Evolutionary conservation across 1,140 invertebrate genomes (phyloP).

Genomic region (Calephelis virginiensis): DNA sequence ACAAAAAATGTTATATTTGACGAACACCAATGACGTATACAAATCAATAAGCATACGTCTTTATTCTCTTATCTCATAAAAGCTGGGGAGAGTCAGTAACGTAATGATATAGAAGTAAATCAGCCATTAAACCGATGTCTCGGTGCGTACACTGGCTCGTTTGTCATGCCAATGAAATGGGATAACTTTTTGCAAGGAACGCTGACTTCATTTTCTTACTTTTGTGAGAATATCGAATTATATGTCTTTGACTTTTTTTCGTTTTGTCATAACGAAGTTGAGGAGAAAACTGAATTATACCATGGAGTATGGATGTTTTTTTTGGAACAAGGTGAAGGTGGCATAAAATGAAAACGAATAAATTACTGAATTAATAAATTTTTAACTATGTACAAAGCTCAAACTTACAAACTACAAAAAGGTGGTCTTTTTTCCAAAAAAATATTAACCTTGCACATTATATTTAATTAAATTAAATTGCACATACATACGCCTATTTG

Average conservation of each 20-base stretch:
- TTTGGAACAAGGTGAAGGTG: background rate
- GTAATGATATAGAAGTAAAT: conserved; percentile 50
- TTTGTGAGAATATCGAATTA: conserved; percentile 54
- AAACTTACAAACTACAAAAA: no score
- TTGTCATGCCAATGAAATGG: conserved; percentile 67
- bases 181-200: conserved; percentile 68
- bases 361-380: no score
- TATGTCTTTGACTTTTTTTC: conserved; percentile 36
- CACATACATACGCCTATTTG: no score
- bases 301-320: background rate
- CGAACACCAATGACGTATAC: background rate
- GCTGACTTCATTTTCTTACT: conserved; percentile 59
- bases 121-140: conserved; percentile 59
- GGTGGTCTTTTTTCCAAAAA: no score
- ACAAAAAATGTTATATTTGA: background rate
- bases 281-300: background rate
- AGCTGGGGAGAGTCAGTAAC: background rate
- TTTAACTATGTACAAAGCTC: no score
- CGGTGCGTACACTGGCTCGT: conserved; percentile 44
- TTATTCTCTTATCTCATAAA: conserved; percentile 2
- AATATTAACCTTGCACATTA: no score
- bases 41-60: background rate
- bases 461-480: no score
- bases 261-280: background rate
- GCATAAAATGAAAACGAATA: no score